Conservation (phyloP, 2,113 vertebrate species). For the Andinoacara biseriatus region DNA sequence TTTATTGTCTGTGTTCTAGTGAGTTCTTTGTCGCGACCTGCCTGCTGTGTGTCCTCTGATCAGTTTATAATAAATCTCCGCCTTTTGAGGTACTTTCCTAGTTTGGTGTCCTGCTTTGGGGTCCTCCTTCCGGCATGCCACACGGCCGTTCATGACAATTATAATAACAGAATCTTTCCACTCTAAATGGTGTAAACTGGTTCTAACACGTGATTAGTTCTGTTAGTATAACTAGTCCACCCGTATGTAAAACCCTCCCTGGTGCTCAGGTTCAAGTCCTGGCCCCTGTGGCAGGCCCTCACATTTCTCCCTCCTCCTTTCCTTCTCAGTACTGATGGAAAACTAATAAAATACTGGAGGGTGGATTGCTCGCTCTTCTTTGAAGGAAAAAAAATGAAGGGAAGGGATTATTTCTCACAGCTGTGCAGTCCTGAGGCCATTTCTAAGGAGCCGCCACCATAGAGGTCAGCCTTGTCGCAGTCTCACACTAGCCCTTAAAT, state of each 20-base stretch:
- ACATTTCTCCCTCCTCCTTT: conserved; percentile 35
- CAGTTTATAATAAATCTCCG: too few relatives aligned
- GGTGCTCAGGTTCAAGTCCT: conserved; percentile 41
- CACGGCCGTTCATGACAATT: too few relatives aligned
- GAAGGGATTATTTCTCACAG: conserved; percentile 63
- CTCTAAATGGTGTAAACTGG: background rate
- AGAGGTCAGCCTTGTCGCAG: conserved; percentile 51
- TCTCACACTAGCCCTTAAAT: conserved; percentile 74
- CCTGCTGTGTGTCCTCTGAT: too few relatives aligned
- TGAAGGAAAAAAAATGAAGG: conserved; percentile 47
- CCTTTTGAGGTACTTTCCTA: too few relatives aligned
- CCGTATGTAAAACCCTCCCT: conserved; percentile 14
- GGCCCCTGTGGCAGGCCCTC: conserved; percentile 19
- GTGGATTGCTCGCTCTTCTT: conserved; percentile 46
- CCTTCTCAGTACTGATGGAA: conserved; percentile 35
- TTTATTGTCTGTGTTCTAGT: too few relatives aligned
- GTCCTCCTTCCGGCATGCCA: too few relatives aligned
- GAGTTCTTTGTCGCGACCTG: too few relatives aligned
- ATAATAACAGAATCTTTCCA: background rate
- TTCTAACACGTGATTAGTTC: background rate
- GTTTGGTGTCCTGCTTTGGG: too few relatives aligned
- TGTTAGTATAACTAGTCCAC: conserved; percentile 9
- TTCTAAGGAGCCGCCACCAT: conserved; percentile 69
- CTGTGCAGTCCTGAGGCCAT: conserved; percentile 64
- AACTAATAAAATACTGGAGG: conserved; percentile 66